These are phyloP conservation scores for Sebastes kiyomatsui DNA, from an alignment of 2,797 vertebrate species.

Conservation along the genomic window DNA sequence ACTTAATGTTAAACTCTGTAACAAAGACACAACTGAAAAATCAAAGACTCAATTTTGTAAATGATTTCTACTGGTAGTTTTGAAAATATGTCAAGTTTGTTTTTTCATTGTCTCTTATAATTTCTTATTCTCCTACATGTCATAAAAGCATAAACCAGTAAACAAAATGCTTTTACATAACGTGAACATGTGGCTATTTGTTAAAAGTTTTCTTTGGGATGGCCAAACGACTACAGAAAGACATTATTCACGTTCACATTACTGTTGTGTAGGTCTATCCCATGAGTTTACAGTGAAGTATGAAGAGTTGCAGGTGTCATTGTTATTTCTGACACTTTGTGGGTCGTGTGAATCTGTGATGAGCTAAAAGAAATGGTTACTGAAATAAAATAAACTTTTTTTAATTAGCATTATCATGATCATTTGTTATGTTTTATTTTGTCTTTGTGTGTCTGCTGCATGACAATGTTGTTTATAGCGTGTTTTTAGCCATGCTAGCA, in stretches of 20 bases:
- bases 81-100: conserved; percentile 47
- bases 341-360: conserved; percentile 56
- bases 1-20: conserved; percentile 68
- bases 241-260: conserved; percentile 45
- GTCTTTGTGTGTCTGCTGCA: background rate
- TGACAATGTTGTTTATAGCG: background rate
- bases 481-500: background rate
- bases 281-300: conserved; percentile 54
- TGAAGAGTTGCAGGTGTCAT: conserved; percentile 40
- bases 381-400: conserved; percentile 70
- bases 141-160: conserved; percentile 41
- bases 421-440: conserved; percentile 6
- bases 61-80: conserved; percentile 73
- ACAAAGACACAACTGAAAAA: conserved; percentile 56
- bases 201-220: conserved; percentile 33
- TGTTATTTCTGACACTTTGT: conserved; percentile 43
- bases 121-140: conserved; percentile 59
- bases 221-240: conserved; percentile 4
- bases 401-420: conserved; percentile 48
- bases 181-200: conserved; percentile 43
- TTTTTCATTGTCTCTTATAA: conserved; percentile 66
- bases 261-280: conserved; percentile 53
- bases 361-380: conserved; percentile 55
- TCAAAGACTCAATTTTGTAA: conserved; percentile 70
- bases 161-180: conserved; percentile 44